A percentile compares a stretch with the other conserved stretches of the same genome.
These are phyloP conservation scores for Oceanodroma leucorhoa DNA, from an alignment of 2,797 vertebrate species.

Conservation along the genomic window DNA sequence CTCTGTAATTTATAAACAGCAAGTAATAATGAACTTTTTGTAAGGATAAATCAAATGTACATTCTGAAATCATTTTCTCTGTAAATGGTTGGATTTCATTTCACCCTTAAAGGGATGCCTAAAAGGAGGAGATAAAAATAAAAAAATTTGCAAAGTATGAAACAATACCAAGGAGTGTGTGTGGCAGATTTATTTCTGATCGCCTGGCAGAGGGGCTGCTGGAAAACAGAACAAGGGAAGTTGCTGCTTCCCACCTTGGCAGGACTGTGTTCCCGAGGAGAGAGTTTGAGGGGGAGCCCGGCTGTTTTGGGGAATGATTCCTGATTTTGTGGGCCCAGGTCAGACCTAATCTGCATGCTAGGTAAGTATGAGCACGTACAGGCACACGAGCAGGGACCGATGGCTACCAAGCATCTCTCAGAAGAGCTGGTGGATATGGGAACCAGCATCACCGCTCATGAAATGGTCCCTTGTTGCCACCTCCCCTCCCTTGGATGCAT, in stretches of 20 bases:
- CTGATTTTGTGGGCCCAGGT: not conserved
- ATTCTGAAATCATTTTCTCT: constrained; percentile 85
- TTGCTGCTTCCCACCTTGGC: not conserved
- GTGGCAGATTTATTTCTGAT: constrained; percentile 35
- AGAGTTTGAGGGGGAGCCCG: not conserved
- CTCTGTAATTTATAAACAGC: constrained; percentile 75
- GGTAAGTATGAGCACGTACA: not conserved
- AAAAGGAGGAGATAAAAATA: constrained; percentile 77
- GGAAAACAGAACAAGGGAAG: not conserved
- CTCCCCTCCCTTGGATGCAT: not conserved
- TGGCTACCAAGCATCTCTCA: not conserved
- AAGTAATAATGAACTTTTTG: constrained; percentile 75
- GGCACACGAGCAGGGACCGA: rapidly evolving
- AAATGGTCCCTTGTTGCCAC: not conserved
- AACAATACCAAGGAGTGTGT: not conserved
- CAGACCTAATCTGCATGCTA: not conserved
- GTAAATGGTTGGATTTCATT: constrained; percentile 86
- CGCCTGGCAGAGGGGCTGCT: not conserved
- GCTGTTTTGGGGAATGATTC: not conserved
- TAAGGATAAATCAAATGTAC: constrained; percentile 81
- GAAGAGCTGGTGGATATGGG: not conserved
- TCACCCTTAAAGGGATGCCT: constrained; percentile 85
- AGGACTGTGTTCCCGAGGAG: not conserved
- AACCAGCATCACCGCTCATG: not conserved
- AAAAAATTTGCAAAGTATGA: constrained; percentile 66